Percentiles rank a stretch among this genome's conserved stretches.
Conservation (phyloP, 35 echinoderm and acorn worm species). For the Chiridota heheva region DNA sequence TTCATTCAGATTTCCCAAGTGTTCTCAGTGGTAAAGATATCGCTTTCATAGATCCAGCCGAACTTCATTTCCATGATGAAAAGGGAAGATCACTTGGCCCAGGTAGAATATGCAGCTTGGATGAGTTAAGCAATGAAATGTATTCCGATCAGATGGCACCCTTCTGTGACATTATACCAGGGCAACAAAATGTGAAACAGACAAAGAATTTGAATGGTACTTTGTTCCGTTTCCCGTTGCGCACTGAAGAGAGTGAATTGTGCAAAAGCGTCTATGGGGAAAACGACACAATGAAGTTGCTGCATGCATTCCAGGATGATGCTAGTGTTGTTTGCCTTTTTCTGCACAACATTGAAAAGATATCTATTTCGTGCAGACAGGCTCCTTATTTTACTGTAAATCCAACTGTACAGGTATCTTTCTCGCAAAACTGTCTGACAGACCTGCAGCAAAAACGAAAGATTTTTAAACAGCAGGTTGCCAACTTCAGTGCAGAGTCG, state of each 20-base stretch:
- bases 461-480: background rate
- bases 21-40: constrained; percentile 59
- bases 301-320: constrained; percentile 69
- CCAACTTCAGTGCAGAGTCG: background rate
- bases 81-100: background rate
- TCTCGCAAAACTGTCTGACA: background rate
- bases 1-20: constrained; percentile 61
- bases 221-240: constrained; percentile 77
- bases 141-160: constrained; percentile 69
- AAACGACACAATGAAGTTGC: constrained; percentile 20
- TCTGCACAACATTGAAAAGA: constrained; percentile 60
- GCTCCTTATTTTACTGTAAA: background rate
- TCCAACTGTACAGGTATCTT: no score
- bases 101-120: background rate
- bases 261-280: constrained; percentile 40
- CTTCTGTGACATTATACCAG: constrained; percentile 42
- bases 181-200: background rate
- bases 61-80: constrained; percentile 53
- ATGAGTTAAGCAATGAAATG: background rate
- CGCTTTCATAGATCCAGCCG: constrained; percentile 63
- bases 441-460: background rate
- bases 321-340: constrained; percentile 63
- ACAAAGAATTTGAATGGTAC: constrained; percentile 55
- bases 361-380: background rate
- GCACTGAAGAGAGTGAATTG: constrained; percentile 19